Conservation (phyloP, 2,113 vertebrate species). For the Indicator maculatus region DNA sequence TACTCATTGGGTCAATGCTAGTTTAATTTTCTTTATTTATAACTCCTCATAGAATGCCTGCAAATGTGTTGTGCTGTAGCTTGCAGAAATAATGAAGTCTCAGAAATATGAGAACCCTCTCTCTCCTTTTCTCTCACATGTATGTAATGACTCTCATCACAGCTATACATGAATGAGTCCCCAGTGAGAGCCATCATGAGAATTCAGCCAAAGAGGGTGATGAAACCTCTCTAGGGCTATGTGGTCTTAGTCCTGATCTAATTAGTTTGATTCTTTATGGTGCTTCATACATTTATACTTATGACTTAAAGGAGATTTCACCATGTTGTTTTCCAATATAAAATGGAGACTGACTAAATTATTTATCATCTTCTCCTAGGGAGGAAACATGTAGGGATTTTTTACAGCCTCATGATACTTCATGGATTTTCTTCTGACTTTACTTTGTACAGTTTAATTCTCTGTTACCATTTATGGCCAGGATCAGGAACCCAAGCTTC, state of each 20-base stretch:
- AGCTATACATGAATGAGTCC: neutral
- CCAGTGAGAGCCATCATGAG: neutral
- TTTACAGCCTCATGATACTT: neutral
- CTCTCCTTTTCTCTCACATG: neutral
- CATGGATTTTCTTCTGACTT: neutral
- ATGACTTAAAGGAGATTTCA: neutral
- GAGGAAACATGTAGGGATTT: neutral
- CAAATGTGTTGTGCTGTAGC: conserved; percentile 9
- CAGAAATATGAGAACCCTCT: conserved; percentile 7
- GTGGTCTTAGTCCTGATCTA: neutral
- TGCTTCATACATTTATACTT: neutral
- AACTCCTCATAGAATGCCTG: neutral
- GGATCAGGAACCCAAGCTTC: neutral
- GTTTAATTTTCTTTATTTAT: conserved; percentile 66
- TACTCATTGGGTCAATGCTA: conserved; percentile 16
- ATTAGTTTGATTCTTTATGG: neutral
- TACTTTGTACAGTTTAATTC: neutral
- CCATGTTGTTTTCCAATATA: neutral
- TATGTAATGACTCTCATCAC: neutral
- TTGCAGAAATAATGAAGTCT: conserved; percentile 45
- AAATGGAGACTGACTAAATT: neutral
- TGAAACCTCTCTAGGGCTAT: neutral
- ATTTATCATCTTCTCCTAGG: neutral
- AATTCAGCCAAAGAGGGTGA: neutral
- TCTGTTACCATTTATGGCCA: neutral